Evolutionary conservation across 2,888 invertebrate species (phyloP).

Genomic region (Elysia crispata): DNA sequence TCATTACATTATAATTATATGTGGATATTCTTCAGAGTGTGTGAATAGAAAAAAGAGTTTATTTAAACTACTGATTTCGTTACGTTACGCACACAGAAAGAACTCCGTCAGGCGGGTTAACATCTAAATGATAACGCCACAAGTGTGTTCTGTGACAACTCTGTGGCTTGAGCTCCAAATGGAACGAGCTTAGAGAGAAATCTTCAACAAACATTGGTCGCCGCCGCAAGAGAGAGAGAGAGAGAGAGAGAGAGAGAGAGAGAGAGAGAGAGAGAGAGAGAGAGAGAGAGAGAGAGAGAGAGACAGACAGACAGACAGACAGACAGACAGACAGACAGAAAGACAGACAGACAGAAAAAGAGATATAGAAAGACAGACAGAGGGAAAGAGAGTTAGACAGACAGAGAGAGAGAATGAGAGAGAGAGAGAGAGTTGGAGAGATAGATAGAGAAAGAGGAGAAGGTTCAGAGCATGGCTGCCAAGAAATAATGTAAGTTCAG

Average conservation of each 20-base stretch:
- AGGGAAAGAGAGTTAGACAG: slow-evolving; percentile 24
- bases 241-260: slow-evolving; percentile 11
- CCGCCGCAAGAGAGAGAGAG: neutral
- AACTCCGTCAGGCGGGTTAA: no score
- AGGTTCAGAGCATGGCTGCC: neutral
- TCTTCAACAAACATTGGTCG: no score
- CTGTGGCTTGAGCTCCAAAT: no score
- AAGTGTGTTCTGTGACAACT: no score
- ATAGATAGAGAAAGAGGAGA: neutral
- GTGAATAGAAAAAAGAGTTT: no score
- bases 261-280: slow-evolving; percentile 17
- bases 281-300: slow-evolving; percentile 10
- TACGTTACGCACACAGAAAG: no score
- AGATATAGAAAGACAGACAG: neutral
- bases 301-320: slow-evolving; percentile 14
- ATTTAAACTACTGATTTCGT: no score
- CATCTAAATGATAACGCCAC: no score
- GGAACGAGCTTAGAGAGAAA: no score
- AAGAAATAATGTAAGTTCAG: neutral
- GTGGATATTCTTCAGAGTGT: no score
- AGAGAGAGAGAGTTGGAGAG: neutral
- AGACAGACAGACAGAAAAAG: neutral
- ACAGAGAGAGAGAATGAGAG: neutral
- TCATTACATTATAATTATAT: no score
- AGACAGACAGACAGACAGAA: neutral